These are phyloP conservation scores for Charadrius vociferus DNA, from an alignment of 2,113 vertebrate genomes.

Conservation along the genomic window DNA sequence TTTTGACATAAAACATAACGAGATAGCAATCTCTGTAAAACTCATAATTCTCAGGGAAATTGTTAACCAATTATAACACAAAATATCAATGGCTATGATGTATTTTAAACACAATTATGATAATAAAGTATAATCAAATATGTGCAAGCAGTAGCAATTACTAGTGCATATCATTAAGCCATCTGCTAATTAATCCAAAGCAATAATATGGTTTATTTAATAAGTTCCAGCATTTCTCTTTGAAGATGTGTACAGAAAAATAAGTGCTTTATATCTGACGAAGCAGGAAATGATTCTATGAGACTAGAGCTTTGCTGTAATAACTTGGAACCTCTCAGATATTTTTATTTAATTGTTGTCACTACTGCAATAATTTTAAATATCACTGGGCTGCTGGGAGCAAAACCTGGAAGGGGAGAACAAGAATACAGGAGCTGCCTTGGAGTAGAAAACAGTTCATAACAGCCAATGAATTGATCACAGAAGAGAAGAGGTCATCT, in stretches of 20 bases:
- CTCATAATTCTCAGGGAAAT: slow-evolving; percentile 51
- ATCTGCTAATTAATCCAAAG: slow-evolving; percentile 60
- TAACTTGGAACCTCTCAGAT: neutral
- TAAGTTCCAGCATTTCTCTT: slow-evolving; percentile 44
- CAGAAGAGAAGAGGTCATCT: neutral
- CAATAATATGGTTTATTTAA: slow-evolving; percentile 50
- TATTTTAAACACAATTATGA: slow-evolving; percentile 63
- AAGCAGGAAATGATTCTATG: slow-evolving; percentile 18
- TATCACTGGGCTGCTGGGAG: neutral
- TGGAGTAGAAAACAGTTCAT: neutral
- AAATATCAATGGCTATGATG: slow-evolving; percentile 54
- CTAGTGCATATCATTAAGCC: slow-evolving; percentile 59
- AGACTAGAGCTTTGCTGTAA: neutral
- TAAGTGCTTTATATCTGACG: slow-evolving; percentile 3
- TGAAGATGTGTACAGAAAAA: slow-evolving; percentile 40
- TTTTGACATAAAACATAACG: neutral
- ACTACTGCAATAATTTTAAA: neutral
- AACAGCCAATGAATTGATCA: neutral
- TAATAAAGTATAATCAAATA: slow-evolving; percentile 58
- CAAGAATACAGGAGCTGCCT: neutral
- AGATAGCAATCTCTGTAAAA: slow-evolving; percentile 16
- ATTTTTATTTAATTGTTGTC: slow-evolving; percentile 13
- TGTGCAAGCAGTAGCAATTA: slow-evolving; percentile 61
- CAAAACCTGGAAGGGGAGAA: neutral
- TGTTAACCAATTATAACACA: slow-evolving; percentile 31